Conservation (phyloP, 2,888 invertebrate species). For the Bellardia pandia region DNA sequence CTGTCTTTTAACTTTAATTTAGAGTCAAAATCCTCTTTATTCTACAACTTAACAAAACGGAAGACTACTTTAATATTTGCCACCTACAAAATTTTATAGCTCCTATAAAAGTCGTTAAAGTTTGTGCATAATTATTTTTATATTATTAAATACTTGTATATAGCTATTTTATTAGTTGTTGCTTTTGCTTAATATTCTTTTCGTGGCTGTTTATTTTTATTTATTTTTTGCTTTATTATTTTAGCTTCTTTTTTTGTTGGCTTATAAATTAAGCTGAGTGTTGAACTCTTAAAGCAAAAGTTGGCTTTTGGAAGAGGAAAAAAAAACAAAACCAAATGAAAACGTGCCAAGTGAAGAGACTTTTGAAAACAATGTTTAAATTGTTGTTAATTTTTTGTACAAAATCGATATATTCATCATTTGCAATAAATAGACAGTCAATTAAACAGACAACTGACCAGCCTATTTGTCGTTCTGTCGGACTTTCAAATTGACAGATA, state of each 20-base stretch:
- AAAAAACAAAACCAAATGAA: not conserved
- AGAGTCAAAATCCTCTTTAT: not conserved
- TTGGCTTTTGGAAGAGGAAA: conserved; percentile 36
- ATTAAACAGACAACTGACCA: conserved; percentile 8
- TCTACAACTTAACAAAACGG: not conserved
- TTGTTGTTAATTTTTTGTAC: conserved; percentile 53
- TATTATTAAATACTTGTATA: not conserved
- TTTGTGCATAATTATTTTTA: not conserved
- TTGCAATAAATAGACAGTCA: not conserved
- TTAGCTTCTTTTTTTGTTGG: not conserved
- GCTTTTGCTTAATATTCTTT: conserved; percentile 36
- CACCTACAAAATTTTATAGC: not conserved
- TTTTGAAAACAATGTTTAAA: conserved; percentile 55
- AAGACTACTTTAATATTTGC: not conserved
- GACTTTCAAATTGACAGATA: conserved; percentile 3
- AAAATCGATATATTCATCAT: not conserved
- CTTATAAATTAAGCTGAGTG: conserved; percentile 8
- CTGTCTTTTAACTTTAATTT: not conserved
- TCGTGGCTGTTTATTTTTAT: not conserved
- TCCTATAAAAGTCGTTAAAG: not conserved
- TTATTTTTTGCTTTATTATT: not conserved
- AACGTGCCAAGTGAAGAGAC: conserved; percentile 53
- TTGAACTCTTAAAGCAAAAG: conserved; percentile 2
- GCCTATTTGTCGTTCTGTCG: conserved; percentile 6
- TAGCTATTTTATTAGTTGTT: conserved; percentile 13